Evolutionary conservation across 2,888 invertebrate genomes (phyloP).

Genomic region (Amiota mariae): DNA sequence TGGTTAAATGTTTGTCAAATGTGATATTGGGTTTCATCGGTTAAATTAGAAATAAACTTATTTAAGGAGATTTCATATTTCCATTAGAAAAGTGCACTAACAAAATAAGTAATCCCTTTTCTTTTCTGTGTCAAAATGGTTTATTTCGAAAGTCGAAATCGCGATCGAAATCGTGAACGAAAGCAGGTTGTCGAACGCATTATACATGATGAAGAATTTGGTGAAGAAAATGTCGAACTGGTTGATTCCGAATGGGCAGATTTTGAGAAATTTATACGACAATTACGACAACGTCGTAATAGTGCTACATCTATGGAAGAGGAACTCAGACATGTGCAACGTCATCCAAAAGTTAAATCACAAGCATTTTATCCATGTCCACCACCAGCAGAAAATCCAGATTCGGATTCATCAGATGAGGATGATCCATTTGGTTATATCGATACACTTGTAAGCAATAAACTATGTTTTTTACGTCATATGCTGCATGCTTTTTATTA

Average conservation of each 20-base stretch:
- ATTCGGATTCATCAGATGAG: constrained; percentile 71
- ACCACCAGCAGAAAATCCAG: constrained; percentile 69
- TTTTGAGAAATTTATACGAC: constrained; percentile 71
- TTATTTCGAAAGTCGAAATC: constrained; percentile 54
- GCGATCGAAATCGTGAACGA: constrained; percentile 54
- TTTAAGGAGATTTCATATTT: too few species aligned
- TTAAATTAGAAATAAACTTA: too few species aligned
- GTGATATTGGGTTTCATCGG: too few species aligned
- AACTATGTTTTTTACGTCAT: constrained; percentile 30
- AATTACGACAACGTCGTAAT: constrained; percentile 69
- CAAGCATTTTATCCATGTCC: constrained; percentile 73
- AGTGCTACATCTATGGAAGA: constrained; percentile 71
- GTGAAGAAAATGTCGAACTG: constrained; percentile 72
- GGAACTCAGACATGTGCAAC: constrained; percentile 65
- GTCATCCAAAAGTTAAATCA: constrained; percentile 67
- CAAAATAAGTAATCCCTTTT: too few species aligned
- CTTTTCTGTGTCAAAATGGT: constrained; percentile 46
- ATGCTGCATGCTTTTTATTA: neutral
- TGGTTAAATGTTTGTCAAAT: too few species aligned
- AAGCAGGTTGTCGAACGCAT: constrained; percentile 61
- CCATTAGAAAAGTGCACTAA: too few species aligned
- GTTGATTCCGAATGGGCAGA: constrained; percentile 74
- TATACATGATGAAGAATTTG: constrained; percentile 73
- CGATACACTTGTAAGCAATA: constrained; percentile 71
- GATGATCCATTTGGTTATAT: constrained; percentile 73